phyloP scores from a whole-genome alignment of 2,888 invertebrate species.

The Copidosoma aretas region DNA sequence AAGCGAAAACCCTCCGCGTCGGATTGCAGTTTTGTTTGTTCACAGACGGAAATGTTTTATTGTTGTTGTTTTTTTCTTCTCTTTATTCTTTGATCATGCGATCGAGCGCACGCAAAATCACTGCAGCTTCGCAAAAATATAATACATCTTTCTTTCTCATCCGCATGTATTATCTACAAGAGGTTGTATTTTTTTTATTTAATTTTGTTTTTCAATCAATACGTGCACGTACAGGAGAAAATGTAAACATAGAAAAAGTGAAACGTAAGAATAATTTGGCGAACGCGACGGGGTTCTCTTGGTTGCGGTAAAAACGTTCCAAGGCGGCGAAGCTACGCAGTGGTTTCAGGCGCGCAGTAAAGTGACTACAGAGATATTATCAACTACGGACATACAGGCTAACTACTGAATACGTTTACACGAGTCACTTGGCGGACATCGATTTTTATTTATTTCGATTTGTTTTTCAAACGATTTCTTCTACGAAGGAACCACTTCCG shows the following conservation, averaged over 20 bases:
- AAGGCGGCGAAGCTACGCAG: background rate
- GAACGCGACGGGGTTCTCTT: too few relatives aligned
- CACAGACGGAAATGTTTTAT: slow-evolving; percentile 52
- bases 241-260: too few relatives aligned
- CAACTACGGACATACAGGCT: slow-evolving; percentile 55
- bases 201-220: too few relatives aligned
- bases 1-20: slow-evolving; percentile 42
- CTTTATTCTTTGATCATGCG: too few relatives aligned
- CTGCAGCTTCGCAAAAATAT: background rate
- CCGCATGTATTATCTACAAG: too few relatives aligned
- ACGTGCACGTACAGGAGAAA: too few relatives aligned
- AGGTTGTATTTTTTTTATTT: too few relatives aligned
- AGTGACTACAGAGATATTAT: slow-evolving; percentile 51
- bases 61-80: slow-evolving; percentile 44
- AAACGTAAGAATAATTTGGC: too few relatives aligned
- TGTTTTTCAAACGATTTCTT: background rate
- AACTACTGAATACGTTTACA: slow-evolving; percentile 60
- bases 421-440: slow-evolving; percentile 33
- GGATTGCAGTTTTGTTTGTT: slow-evolving; percentile 43
- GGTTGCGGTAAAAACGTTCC: too few relatives aligned
- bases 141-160: too few relatives aligned
- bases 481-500: background rate
- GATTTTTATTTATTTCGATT: slow-evolving; percentile 9
- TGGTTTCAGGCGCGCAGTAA: slow-evolving; percentile 12
- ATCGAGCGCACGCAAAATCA: slow-evolving; percentile 13